Evolutionary conservation across 2,888 invertebrate species (phyloP).

Genomic region (Holacanthella duospinosa): DNA sequence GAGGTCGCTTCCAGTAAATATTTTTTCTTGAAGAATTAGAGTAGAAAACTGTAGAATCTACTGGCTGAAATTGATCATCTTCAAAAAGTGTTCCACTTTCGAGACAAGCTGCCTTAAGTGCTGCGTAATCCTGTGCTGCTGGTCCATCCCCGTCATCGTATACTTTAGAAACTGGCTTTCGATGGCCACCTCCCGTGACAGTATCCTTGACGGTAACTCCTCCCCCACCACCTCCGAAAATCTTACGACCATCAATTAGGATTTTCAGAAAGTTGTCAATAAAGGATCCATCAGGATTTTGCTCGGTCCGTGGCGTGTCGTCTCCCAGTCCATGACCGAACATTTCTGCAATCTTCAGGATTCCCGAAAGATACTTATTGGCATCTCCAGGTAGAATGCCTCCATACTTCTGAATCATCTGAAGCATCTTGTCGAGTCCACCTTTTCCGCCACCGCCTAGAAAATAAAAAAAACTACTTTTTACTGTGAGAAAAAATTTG

Average conservation of each 20-base stretch:
- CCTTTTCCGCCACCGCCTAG: conserved; percentile 16
- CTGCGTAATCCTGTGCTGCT: conserved; percentile 52
- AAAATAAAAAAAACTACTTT: too few species aligned
- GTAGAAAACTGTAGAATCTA: conserved; percentile 69
- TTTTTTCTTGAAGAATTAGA: conserved; percentile 70
- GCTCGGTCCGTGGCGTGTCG: conserved; percentile 24
- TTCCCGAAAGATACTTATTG: conserved; percentile 21
- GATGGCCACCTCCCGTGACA: background rate
- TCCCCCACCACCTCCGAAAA: conserved; percentile 20
- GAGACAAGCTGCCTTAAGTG: conserved; percentile 58
- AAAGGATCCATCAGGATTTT: conserved; percentile 27
- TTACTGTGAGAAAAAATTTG: too few species aligned
- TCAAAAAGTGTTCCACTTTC: conserved; percentile 68
- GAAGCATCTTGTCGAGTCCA: conserved; percentile 12
- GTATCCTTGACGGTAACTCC: conserved; percentile 6
- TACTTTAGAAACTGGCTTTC: background rate
- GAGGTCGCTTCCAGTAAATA: conserved; percentile 84
- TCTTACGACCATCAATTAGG: conserved; percentile 29
- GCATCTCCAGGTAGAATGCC: conserved; percentile 26
- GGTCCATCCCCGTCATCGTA: conserved; percentile 20
- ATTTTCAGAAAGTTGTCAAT: conserved; percentile 29
- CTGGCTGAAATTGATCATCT: conserved; percentile 79
- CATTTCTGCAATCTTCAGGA: conserved; percentile 32
- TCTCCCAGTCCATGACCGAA: conserved; percentile 34
- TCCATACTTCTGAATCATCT: conserved; percentile 24